Base-by-base conservation (phyloP, 2,888 invertebrate genomes). In the Ptilodon capucinus region DNA sequence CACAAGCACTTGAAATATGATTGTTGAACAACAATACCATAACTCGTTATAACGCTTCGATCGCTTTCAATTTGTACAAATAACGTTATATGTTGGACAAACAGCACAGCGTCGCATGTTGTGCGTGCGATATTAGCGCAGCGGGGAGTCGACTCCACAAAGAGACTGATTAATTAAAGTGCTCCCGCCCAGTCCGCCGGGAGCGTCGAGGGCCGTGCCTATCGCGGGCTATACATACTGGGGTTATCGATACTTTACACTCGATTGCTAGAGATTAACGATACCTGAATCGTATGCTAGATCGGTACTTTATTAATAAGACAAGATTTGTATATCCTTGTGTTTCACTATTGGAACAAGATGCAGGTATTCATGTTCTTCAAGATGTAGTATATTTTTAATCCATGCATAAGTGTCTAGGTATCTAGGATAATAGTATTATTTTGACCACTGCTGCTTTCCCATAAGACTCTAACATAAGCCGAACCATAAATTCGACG, bases 81-180 rank as follows among this genome's bases (percentile, higher is more conserved):
- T 82, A 82, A 71, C 72, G 65, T 62, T 73, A 56, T 68, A 75
- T 71, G 74, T 70, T 77, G 72, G 72, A 74, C 71, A 84, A 82
- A 84, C 77, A 82, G 75, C 74, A 74, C 79, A 72, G 81, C 83
- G 54, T 68, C 68, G 79, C 71, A 74, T 76, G 77, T 79, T 79
- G 79, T 77, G 79, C 80, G 77, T 81, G 80, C 69, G 76, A 79
- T 82, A 86, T 84, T 85, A 84, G 76, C 65, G 62, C 49, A 75
- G 72, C 85, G 60, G 72, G 78, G 72, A 85, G 81, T 79, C 60
- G 78, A 73, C 71, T 76, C 78, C 75, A 84, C 86, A 84, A 84
- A 84, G 86, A 78, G 84, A 76, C 81, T 86, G 82, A 86, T 90
- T 90, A 90, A 90, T 90, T 90, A 88, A 88, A 88, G 85, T 84